Conservation (phyloP, 2,113 vertebrate species). For the Rhadina sibilatrix region DNA sequence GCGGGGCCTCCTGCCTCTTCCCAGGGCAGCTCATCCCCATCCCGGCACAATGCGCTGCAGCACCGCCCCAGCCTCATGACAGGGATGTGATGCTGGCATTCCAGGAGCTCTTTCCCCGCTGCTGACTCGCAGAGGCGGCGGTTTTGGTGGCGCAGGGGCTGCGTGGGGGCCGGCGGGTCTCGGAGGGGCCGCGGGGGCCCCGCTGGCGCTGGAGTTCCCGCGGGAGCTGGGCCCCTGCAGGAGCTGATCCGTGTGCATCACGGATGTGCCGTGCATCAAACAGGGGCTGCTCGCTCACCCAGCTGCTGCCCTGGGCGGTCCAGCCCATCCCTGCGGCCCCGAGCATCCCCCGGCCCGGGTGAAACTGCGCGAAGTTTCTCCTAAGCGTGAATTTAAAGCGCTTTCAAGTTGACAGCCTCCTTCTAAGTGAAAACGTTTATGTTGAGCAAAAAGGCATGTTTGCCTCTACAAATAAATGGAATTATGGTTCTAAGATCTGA, state of each 20-base stretch:
- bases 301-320: not conserved
- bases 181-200: not conserved
- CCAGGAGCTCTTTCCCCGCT: conserved; percentile 37
- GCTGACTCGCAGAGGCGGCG: not conserved
- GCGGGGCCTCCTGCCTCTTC: not conserved
- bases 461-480: conserved; percentile 37
- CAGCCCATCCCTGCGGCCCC: conserved; percentile 45
- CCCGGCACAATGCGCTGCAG: not conserved
- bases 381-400: not conserved
- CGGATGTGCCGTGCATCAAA: not conserved
- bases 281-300: not conserved
- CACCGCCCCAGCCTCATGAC: not conserved
- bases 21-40: not conserved
- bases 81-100: conserved; percentile 31
- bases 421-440: conserved; percentile 48
- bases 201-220: not conserved
- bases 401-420: not conserved
- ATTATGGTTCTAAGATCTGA: conserved; percentile 34
- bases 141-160: not conserved
- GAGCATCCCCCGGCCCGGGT: not conserved
- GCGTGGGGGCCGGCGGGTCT: rapidly evolving
- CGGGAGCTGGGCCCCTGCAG: conserved; percentile 27
- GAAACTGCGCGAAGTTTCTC: not conserved
- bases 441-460: not conserved
- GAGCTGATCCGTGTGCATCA: not conserved